Percentiles rank a stretch among this genome's conserved stretches.
These are phyloP conservation scores for Oplegnathus fasciatus DNA, from an alignment of 2,113 vertebrate species.

Conservation along the genomic window DNA sequence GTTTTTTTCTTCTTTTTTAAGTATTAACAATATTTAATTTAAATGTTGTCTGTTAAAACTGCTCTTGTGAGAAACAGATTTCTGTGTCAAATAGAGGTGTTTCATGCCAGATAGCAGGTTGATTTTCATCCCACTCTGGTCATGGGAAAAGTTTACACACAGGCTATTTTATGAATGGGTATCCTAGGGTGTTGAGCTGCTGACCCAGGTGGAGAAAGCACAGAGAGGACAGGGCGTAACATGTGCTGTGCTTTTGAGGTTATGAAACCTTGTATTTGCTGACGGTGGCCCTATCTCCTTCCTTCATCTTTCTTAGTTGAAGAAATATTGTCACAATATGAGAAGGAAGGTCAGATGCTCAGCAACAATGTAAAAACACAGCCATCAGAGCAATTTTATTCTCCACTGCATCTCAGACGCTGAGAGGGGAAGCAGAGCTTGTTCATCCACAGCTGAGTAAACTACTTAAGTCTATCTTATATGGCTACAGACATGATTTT, in stretches of 20 bases:
- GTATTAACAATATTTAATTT: not conserved
- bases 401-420: slow-evolving; percentile 61
- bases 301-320: slow-evolving; percentile 72
- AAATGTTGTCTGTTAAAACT: not conserved
- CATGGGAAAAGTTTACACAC: slow-evolving; percentile 38
- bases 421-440: slow-evolving; percentile 72
- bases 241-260: slow-evolving; percentile 54
- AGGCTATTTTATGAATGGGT: slow-evolving; percentile 14
- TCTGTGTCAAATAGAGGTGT: not conserved
- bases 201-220: slow-evolving; percentile 54
- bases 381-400: slow-evolving; percentile 53
- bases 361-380: slow-evolving; percentile 77
- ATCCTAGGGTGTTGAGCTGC: slow-evolving; percentile 31
- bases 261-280: slow-evolving; percentile 64
- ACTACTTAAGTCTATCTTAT: slow-evolving; percentile 82
- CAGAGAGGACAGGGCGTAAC: slow-evolving; percentile 36
- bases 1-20: not conserved
- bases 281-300: slow-evolving; percentile 69
- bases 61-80: not conserved
- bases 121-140: slow-evolving; percentile 21
- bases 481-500: slow-evolving; percentile 71
- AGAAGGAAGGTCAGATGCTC: slow-evolving; percentile 75
- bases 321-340: slow-evolving; percentile 76
- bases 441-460: slow-evolving; percentile 84
- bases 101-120: not conserved